Evolutionary conservation across 2,797 vertebrate genomes (phyloP), one percentile per base, ranked within the genome.

Genomic region (Myiotriccus ornatus): DNA sequence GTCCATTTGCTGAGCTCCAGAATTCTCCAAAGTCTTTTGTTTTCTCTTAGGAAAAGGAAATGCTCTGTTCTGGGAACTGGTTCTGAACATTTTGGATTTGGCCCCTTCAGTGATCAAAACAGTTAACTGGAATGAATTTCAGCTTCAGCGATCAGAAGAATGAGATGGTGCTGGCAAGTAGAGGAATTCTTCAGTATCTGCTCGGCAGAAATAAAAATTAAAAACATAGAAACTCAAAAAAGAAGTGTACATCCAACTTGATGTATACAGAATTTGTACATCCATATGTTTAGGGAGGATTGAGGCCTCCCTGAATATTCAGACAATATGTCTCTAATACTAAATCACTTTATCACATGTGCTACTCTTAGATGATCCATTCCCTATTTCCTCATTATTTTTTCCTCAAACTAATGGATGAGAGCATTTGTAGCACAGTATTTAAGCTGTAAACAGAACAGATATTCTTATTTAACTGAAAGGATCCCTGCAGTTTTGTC

Each of bases 321-420:
- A 90, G 83, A 63, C 84, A 90, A 27, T 21, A 22, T 46, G 50
- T 89, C 78, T 84, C 92, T 77, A 79, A 80, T 46, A 67, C 14
- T 84, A 89, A 93, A 93, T 57, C 71, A 87, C 68, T 95, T 90
- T 89, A 92, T 95, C 84, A 57, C 56, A 81, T 69, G 56, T 84
- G 80, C 67, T 91, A 49, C 90, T 90, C 89, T 84, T 56, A 94
- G 77, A 87, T 2, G 2, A 60, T 27, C 23, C 46, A 43, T 34
- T 81, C 56, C 78, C 50, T 85, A 50, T 75, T 92, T 92, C 60
- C 52, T 92, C 56, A 79, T 81, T 88, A 70, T 14, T 35, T 79
- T 62, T 64, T 89, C 44, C 81, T 65, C 75, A 50, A 73, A 87
- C 63, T 90, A 86, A 84, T 49, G 65, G 46, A 81, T 52, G 4